phyloP scores from a whole-genome alignment of 1,140 invertebrate genomes.

The Leptinotarsa defecta region DNA sequence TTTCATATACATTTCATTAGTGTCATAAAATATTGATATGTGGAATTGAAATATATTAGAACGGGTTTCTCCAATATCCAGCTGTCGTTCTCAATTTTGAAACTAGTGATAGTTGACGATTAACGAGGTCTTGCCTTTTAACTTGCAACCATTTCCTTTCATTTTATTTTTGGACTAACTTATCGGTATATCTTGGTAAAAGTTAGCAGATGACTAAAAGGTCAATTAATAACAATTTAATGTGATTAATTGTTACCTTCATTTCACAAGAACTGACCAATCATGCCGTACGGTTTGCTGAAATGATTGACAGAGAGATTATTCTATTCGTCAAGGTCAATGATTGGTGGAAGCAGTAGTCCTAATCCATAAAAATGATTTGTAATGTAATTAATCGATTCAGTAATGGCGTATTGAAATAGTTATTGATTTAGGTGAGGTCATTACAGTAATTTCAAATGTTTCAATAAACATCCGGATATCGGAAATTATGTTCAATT shows the following conservation, averaged over 20 bases:
- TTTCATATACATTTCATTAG: no score
- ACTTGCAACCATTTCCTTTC: no score
- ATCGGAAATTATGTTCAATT: not conserved
- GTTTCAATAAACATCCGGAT: not conserved
- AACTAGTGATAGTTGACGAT: no score
- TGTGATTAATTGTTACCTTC: not conserved
- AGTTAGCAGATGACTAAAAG: no score
- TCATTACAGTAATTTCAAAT: not conserved
- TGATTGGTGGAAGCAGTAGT: not conserved
- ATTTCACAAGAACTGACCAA: not conserved
- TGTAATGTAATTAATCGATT: not conserved
- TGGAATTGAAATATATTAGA: no score
- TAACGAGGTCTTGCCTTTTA: no score
- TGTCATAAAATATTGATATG: no score
- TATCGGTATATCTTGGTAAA: no score
- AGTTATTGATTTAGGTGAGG: slow-evolving; percentile 1
- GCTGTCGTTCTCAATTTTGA: no score
- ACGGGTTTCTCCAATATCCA: no score
- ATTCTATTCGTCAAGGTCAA: not conserved
- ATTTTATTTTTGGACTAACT: no score
- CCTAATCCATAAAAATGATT: slow-evolving; percentile 1
- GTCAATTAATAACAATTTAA: not conserved
- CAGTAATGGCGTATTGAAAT: not conserved
- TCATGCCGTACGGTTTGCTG: not conserved
- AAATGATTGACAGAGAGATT: slow-evolving; percentile 3